phyloP scores from a whole-genome alignment of 2,113 vertebrate genomes.

The Indri indri region DNA sequence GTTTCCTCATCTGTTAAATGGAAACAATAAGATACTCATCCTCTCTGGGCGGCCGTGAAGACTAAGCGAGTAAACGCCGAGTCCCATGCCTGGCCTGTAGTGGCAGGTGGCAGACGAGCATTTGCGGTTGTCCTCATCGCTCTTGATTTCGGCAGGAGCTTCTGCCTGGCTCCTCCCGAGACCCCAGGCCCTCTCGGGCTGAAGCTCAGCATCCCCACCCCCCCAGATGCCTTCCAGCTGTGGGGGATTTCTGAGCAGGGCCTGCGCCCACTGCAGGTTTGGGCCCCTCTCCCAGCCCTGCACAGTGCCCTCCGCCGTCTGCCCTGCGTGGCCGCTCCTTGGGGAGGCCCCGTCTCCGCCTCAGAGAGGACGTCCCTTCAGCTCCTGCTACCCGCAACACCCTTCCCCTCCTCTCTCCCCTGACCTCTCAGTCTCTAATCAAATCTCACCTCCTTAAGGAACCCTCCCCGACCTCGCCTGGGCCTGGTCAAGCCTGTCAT shows the following conservation, averaged over 20 bases:
- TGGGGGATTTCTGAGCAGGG: neutral
- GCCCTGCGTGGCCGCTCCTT: neutral
- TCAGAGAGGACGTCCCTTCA: neutral
- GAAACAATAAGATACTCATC: fast-evolving
- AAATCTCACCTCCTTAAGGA: neutral
- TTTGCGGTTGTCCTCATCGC: no score
- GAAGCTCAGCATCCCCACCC: neutral
- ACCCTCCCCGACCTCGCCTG: neutral
- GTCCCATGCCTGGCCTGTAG: neutral
- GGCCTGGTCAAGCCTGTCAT: neutral
- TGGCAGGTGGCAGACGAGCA: no score
- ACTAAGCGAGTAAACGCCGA: neutral
- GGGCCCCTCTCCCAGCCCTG: neutral
- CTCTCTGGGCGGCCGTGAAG: neutral
- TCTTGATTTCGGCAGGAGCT: neutral
- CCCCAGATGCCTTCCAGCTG: neutral
- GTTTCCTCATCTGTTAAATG: neutral
- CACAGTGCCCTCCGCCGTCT: no score
- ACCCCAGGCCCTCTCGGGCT: neutral
- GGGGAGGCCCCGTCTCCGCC: no score
- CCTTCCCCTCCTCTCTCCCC: neutral
- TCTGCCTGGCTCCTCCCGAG: no score
- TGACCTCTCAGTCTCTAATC: neutral
- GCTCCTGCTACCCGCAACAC: neutral
- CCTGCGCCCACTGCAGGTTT: neutral